Base-by-base conservation (phyloP, 1,140 invertebrate genomes). In the Coelopa frigida region DNA sequence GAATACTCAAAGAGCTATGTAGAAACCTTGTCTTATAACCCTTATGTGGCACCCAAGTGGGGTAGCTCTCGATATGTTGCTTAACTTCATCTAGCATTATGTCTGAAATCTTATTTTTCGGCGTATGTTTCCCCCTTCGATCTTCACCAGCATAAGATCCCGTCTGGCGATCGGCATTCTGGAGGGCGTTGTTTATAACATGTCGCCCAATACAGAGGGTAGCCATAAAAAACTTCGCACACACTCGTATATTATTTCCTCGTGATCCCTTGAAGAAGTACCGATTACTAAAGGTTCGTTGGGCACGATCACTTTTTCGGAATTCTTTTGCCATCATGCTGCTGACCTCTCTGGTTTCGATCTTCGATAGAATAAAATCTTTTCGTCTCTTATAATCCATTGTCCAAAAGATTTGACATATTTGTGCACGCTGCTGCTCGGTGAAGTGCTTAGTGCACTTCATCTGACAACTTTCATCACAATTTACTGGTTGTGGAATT, bases 401-500 rank as follows among this genome's bases (percentile, higher is more conserved):
- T 5, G 33, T 23, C 48, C 48, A 49, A 24, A 49, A 49, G 1
- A 21, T 37, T 2, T 36, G 41, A 40, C 48, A 49, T 21, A 49
- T 18, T 23, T 32, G 26, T 20, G 14, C 12, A 0, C 48, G 41
- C 37, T 49, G 41, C 3, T 44, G 41, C 27, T 49, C 48, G 26
- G 35, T 49, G n/a, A 49, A 44, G 21, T 49, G 39, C 15, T 33
- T 44, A 21, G 38, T 27, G 20, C 48, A 49, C 18, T 49, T 49
- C 17, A 32, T 32, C 14, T n/a, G 22, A 31, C 48, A 49, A n/a
- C 43, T 31, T 39, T 38, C 36, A 21, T 35, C 41, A 14, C 48
- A 49, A 44, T 49, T 44, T 12, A 49, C 42, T 14, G 48, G 48
- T 17, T 37, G 35, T 24, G 48, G 48, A 23, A 40, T 20, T 20